Evolutionary conservation across 2,797 vertebrate species (phyloP), one percentile per base, ranked within the genome.

Genomic region (Rhodeus uyekii): DNA sequence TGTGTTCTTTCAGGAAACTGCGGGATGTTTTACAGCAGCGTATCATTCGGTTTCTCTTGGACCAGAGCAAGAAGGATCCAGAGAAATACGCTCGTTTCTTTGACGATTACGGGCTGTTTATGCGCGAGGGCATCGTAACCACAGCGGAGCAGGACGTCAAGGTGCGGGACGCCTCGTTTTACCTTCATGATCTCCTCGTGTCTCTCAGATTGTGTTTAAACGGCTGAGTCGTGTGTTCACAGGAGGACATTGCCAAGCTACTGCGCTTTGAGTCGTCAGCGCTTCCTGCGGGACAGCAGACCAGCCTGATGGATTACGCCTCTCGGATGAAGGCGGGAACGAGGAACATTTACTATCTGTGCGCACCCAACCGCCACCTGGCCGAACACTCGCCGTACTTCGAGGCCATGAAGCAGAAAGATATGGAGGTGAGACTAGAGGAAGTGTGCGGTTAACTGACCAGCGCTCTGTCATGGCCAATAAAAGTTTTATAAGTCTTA

Each of bases 211-310:
- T 29, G 19, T 46, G 24, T 80, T 0, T 71, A 46, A 69, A 34
- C 16, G 1, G 7, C 8, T 71, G 38, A 3, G 5, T 58, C 16
- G 0, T 73, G 29, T 19, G 14, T 9, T 72, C 19, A 5, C 88
- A 99, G 98, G 98, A 99, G 92, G 96, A 98, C 75, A 98, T 99
- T 1, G 97, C 95, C 0, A 98, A 96, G 92, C 91, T 99, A 89
- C 87, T 99, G 80, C 93, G 96, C 8, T 99, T 94, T 0, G 98
- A 99, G 90, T 99, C 97, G 0, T 99, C 98, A 0, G 91, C 92
- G 0, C 89, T 99, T 88, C 96, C 97, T 0, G 90, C 92, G 0
- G 97, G 98, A 12, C 94, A 98, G 93, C 94, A 96, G 84, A 98
- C 96, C 87, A 97, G 93, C 79, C 94, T 99, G 79, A 76, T 83